phyloP scores from a whole-genome alignment of 2,113 vertebrate genomes.

The Salvator merianae region DNA sequence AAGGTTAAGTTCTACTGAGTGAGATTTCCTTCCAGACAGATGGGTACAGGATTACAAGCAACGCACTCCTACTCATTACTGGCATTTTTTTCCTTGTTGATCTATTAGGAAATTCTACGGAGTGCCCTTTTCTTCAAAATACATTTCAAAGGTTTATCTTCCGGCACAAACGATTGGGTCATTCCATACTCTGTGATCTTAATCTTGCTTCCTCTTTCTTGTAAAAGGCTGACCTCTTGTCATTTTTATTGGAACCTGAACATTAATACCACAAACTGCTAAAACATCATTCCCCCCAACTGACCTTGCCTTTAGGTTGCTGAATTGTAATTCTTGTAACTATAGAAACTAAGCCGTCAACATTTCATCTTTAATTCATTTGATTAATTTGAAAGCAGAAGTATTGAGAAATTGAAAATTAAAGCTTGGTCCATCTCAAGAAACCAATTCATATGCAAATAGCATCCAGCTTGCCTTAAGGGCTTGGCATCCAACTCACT shows the following conservation, averaged over 20 bases:
- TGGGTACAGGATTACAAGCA: not conserved
- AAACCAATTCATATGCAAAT: conserved; percentile 67
- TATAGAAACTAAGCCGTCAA: conserved; percentile 25
- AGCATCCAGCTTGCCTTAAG: conserved; percentile 30
- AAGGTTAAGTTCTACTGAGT: not conserved
- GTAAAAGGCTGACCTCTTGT: conserved; percentile 14
- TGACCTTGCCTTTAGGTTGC: conserved; percentile 7
- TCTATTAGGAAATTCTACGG: not conserved
- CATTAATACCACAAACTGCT: conserved; percentile 1
- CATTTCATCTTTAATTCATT: conserved; percentile 65
- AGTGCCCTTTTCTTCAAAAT: not conserved
- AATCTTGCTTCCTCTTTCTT: not conserved
- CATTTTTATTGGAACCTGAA: not conserved
- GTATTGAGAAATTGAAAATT: conserved; percentile 43
- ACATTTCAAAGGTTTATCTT: not conserved
- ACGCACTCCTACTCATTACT: not conserved
- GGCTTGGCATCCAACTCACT: conserved; percentile 43
- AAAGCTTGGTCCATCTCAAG: conserved; percentile 42
- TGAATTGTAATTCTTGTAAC: not conserved
- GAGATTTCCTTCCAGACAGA: not conserved
- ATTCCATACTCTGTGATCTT: not conserved
- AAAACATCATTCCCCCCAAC: conserved; percentile 5
- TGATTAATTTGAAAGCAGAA: conserved; percentile 36
- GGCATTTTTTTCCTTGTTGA: not conserved
- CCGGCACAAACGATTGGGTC: not conserved